Base-by-base conservation (phyloP, 37 sponge, comb jelly and placozoan genomes). In the Diacarnus erythraeanus region DNA sequence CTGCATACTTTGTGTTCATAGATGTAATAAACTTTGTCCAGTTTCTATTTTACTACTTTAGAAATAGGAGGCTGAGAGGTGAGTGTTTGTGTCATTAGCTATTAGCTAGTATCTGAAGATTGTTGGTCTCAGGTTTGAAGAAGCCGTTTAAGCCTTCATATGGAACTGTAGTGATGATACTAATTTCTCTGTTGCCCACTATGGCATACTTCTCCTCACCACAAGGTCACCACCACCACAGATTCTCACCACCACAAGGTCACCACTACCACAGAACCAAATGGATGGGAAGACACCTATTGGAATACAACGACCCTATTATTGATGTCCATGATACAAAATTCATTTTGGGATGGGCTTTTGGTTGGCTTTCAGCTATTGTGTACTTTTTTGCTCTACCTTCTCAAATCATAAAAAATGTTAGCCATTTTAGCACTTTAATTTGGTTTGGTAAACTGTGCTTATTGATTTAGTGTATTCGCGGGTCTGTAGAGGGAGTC, bases 341-440 rank as follows among this genome's bases (percentile, higher is more conserved):
- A 43, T 51, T 39, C 67, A 0, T 88, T 0, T 23, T 72, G 8
- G 90, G 90, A 0, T 90, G 84, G 63, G 37, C 75, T n/a, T 23
- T 90, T 41, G 90, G 90, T 21, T 84, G 82, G 29, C 23, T 90
- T 25, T 90, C 90, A 0, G 90, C 75, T 4, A 34, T 77, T 0
- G 43, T 90, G 10, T 90, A 90, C 37, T 43, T 90, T n/a, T 21
- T 58, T 1, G 68, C 90, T 26, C 42, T 77, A 17, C 21, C 84
- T 20, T 82, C 90, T 43, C 90, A 90, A 47, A 85, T 85, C 26
- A 22, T 80, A n/a, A 84, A 90, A 41, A 90, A 90, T 77, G 87
- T 87, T 56, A 87, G 87, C 30, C 82, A 4, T 60, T 60, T 5
- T 60, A 25, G 61, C 9, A 17, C 9, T 60, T 21, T 26, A 5